phyloP scores from a whole-genome alignment of 53 echinoderm and acorn worm species.

The Luidia sarsii region DNA sequence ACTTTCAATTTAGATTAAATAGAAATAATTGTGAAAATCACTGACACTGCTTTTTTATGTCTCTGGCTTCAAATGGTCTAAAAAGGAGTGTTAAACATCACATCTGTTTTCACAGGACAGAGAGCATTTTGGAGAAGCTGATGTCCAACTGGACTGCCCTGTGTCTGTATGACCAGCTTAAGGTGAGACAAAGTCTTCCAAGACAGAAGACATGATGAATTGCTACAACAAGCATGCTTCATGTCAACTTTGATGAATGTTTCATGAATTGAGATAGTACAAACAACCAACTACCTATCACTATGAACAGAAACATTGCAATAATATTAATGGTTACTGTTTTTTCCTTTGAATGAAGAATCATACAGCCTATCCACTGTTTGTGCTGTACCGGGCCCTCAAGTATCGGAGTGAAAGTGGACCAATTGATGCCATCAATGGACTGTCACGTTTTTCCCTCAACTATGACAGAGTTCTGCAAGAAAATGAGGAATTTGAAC shows the following conservation, averaged over 20 bases:
- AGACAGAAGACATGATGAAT: background rate
- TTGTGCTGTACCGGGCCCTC: conserved; percentile 86
- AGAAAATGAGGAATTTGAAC: conserved; percentile 59
- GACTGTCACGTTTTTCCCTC: conserved; percentile 80
- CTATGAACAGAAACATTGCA: too few species aligned
- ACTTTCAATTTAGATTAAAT: too few species aligned
- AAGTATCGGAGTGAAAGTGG: conserved; percentile 88
- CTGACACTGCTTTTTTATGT: too few species aligned
- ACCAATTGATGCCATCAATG: conserved; percentile 85
- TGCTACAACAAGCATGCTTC: background rate
- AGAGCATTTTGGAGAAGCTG: conserved; percentile 72
- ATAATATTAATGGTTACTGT: too few species aligned
- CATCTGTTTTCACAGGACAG: conserved; percentile 84
- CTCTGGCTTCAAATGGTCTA: too few species aligned
- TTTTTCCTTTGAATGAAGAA: conserved; percentile 38
- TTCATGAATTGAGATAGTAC: too few species aligned
- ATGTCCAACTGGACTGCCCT: conserved; percentile 74
- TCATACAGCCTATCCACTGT: conserved; percentile 78
- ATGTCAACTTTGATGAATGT: background rate
- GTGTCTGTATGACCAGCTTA: conserved; percentile 78
- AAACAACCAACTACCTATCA: too few species aligned
- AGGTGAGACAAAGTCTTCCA: conserved; percentile 74
- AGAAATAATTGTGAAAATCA: too few species aligned
- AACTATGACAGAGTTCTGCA: conserved; percentile 81
- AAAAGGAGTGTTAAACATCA: too few species aligned